Conservation (phyloP, 2,888 invertebrate species). For the Fragum fragum region DNA sequence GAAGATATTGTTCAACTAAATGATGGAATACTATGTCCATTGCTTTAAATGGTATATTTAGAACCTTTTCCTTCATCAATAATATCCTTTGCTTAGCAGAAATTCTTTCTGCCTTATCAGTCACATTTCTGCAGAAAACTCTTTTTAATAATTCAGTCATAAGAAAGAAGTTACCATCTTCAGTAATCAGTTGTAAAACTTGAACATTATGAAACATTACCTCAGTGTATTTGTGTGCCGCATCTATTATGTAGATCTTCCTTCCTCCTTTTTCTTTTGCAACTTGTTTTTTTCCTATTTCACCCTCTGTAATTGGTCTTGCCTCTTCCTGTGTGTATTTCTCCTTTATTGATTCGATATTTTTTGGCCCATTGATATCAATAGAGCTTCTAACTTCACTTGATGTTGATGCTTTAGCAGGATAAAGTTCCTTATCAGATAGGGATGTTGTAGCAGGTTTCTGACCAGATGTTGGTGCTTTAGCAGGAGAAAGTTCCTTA, state of each 20-base stretch:
- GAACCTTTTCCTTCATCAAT: constrained; percentile 13
- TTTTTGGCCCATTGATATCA: not conserved
- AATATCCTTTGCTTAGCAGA: not conserved
- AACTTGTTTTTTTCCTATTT: not conserved
- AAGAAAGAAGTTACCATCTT: constrained; percentile 12
- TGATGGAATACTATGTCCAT: not conserved
- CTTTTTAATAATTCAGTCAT: constrained; percentile 10
- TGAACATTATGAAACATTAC: not conserved
- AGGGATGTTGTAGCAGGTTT: not conserved
- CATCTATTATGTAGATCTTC: not conserved
- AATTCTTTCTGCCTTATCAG: not conserved
- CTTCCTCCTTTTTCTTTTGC: not conserved
- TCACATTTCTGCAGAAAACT: not conserved
- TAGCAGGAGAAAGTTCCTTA: too few relatives aligned
- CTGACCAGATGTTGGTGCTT: not conserved
- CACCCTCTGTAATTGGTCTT: not conserved
- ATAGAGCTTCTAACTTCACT: not conserved
- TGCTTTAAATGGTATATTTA: constrained; percentile 7
- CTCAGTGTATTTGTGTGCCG: not conserved
- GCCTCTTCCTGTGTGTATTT: not conserved
- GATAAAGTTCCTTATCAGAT: not conserved
- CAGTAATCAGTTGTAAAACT: not conserved
- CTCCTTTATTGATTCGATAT: not conserved
- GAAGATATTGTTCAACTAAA: not conserved
- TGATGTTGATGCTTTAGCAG: not conserved